Conservation (phyloP, 2,113 vertebrate species). For the Amia ocellicauda region DNA sequence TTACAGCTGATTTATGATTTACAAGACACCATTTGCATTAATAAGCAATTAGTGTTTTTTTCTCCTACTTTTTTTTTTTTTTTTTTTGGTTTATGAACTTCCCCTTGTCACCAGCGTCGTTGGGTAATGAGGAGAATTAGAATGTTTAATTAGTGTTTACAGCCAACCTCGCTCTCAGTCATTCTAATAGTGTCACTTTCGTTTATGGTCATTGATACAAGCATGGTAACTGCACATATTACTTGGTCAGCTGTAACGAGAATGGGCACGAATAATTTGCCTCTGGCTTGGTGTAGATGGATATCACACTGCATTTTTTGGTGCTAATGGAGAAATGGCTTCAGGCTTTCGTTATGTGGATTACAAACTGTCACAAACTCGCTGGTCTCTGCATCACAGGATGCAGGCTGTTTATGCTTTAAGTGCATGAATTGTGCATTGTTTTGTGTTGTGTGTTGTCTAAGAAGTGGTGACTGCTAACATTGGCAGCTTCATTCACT, state of each 20-base stretch:
- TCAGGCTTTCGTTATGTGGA: too few species aligned
- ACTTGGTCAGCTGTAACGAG: neutral
- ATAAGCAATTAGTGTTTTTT: neutral
- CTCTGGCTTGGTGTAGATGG: neutral
- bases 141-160: slow-evolving; percentile 6
- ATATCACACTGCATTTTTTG: neutral
- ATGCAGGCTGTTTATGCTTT: too few species aligned
- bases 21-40: slow-evolving; percentile 6
- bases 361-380: too few species aligned
- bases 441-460: too few species aligned
- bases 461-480: too few species aligned
- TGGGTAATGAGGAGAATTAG: neutral
- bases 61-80: too few species aligned
- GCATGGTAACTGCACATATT: neutral
- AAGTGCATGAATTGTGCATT: neutral
- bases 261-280: neutral
- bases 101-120: neutral
- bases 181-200: neutral
- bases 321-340: too few species aligned
- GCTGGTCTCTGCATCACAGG: too few species aligned
- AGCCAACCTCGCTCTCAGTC: neutral
- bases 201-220: neutral
- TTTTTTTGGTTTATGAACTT: neutral
- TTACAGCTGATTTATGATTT: slow-evolving; percentile 9
- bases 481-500: too few species aligned